Evolutionary conservation across 2,797 vertebrate species (phyloP).

Genomic region (Xyrichtys novacula): DNA sequence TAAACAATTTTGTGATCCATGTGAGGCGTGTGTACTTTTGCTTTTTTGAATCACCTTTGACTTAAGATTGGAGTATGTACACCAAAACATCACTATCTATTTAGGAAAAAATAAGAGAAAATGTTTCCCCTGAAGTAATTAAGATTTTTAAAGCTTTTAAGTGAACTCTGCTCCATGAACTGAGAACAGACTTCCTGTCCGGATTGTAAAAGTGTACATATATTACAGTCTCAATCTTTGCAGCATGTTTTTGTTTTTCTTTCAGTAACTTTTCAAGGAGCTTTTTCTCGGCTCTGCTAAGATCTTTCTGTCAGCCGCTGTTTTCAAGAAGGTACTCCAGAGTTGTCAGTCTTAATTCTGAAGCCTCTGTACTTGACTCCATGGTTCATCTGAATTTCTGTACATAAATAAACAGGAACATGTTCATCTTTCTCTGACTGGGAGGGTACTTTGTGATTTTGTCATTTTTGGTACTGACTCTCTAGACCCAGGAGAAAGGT

Average conservation of each 20-base stretch:
- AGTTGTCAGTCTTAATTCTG: slow-evolving; percentile 47
- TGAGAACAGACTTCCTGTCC: slow-evolving; percentile 45
- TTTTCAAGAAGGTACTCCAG: slow-evolving; percentile 40
- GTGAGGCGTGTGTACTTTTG: slow-evolving; percentile 32
- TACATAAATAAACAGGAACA: slow-evolving; percentile 78
- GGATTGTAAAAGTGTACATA: slow-evolving; percentile 69
- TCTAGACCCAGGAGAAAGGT: too few species aligned
- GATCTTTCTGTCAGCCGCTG: slow-evolving; percentile 14
- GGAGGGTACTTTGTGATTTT: slow-evolving; percentile 21
- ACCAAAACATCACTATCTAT: slow-evolving; percentile 66
- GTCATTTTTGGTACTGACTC: too few species aligned
- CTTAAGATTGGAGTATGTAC: slow-evolving; percentile 44
- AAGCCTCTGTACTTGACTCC: slow-evolving; percentile 67
- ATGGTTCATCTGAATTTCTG: slow-evolving; percentile 66
- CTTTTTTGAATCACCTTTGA: slow-evolving; percentile 26
- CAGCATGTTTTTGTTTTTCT: slow-evolving; percentile 66
- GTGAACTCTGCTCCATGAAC: slow-evolving; percentile 43
- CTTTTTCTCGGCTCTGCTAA: slow-evolving; percentile 20
- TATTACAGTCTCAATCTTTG: slow-evolving; percentile 56
- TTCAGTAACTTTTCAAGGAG: slow-evolving; percentile 31
- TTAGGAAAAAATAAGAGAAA: slow-evolving; percentile 45
- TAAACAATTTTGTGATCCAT: slow-evolving; percentile 45
- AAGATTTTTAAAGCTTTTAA: slow-evolving; percentile 49
- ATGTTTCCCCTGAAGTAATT: slow-evolving; percentile 9
- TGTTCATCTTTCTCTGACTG: slow-evolving; percentile 55